Evolutionary conservation across 2,797 vertebrate genomes (phyloP).

Genomic region (Acanthurus leucopareius): DNA sequence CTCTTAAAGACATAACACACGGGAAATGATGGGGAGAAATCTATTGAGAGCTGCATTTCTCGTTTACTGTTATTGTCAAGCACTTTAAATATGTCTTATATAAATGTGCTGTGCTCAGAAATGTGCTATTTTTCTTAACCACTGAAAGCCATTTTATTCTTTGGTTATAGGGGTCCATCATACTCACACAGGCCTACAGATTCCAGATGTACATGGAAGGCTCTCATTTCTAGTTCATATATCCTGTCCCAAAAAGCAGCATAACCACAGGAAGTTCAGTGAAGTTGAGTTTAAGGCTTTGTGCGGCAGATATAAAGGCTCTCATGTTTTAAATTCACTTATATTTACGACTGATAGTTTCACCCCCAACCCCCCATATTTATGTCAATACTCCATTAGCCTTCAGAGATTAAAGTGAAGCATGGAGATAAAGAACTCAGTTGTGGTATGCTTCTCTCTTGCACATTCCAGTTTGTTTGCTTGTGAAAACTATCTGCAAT

Average conservation of each 20-base stretch:
- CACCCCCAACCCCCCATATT: not conserved
- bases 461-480: not conserved
- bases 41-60: conserved; percentile 17
- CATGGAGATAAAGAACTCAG: no score
- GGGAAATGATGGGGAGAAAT: not conserved
- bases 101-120: no score
- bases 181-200: no score
- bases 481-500: not conserved
- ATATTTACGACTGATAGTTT: not conserved
- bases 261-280: no score
- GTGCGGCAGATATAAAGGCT: not conserved
- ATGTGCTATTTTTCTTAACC: no score
- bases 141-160: no score
- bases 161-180: no score
- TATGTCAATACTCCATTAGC: not conserved
- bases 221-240: not conserved
- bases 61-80: conserved; percentile 14
- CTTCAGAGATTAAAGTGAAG: no score
- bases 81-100: not conserved
- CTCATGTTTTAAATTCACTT: not conserved
- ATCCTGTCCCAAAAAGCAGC: not conserved
- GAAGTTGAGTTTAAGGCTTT: not conserved
- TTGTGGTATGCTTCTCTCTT: not conserved
- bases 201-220: not conserved
- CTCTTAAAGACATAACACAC: conserved; percentile 39